phyloP scores from a whole-genome alignment of 1,140 invertebrate genomes.

The Bombus polaris region DNA sequence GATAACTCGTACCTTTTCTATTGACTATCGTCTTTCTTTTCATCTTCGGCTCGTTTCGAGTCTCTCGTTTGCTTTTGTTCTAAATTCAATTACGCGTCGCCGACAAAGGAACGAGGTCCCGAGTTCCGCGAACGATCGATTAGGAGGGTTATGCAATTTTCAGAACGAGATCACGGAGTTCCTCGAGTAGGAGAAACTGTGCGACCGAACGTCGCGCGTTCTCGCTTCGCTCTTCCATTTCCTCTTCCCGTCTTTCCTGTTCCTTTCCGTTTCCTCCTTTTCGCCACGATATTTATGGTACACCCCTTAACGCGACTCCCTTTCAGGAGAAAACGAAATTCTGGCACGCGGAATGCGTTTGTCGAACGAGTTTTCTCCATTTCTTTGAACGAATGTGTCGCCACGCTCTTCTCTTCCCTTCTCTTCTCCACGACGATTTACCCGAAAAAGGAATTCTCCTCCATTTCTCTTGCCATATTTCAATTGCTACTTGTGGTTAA shows the following conservation, averaged over 20 bases:
- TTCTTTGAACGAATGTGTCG: conserved; percentile 1
- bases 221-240: not conserved
- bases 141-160: conserved; percentile 50
- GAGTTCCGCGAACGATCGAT: conserved; percentile 47
- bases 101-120: conserved; percentile 38
- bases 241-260: not conserved
- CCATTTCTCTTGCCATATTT: not conserved
- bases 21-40: not conserved
- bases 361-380: conserved; percentile 4
- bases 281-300: not conserved
- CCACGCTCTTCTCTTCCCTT: not conserved
- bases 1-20: conserved; percentile 3
- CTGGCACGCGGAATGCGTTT: conserved; percentile 1
- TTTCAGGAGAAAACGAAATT: not conserved
- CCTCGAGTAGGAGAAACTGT: not conserved
- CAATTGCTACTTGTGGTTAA: not conserved
- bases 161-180: conserved; percentile 33
- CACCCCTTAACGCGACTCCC: too few species aligned
- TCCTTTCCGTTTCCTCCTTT: too few species aligned
- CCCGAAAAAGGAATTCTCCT: not conserved
- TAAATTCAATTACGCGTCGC: conserved; percentile 39
- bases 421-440: not conserved
- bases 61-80: conserved; percentile 30
- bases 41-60: not conserved
- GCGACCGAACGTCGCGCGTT: not conserved